Percentiles rank a stretch among this genome's conserved stretches.
phyloP scores from a whole-genome alignment of 2,113 vertebrate species.

The Clupea harengus region DNA sequence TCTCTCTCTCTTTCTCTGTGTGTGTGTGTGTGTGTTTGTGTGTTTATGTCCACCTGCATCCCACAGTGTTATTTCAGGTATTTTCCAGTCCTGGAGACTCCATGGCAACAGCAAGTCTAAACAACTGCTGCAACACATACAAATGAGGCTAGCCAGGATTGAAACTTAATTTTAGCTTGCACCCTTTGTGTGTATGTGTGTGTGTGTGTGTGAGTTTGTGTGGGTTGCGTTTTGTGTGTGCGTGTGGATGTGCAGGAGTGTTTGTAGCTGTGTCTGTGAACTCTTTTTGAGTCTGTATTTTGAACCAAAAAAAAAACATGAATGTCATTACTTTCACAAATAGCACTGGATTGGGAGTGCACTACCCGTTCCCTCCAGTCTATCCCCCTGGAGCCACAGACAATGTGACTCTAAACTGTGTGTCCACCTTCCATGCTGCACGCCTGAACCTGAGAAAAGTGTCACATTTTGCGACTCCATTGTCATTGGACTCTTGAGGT shows the following conservation, averaged over 20 bases:
- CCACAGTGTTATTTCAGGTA: neutral
- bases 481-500: too few relatives aligned
- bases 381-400: neutral
- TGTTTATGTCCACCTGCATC: constrained; percentile 4
- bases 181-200: neutral
- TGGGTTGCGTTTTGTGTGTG: too few relatives aligned
- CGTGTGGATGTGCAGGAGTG: too few relatives aligned
- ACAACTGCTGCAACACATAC: neutral
- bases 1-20: neutral
- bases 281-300: too few relatives aligned
- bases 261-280: too few relatives aligned
- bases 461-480: neutral
- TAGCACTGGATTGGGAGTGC: too few relatives aligned
- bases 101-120: constrained; percentile 4
- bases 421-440: neutral
- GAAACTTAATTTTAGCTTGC: neutral
- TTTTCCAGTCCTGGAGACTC: neutral
- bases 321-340: too few relatives aligned
- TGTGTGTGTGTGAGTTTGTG: too few relatives aligned
- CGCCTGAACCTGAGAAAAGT: neutral
- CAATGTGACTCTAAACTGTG: neutral
- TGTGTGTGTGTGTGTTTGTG: constrained; percentile 22
- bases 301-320: too few relatives aligned
- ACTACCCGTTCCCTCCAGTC: too few relatives aligned
- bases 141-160: neutral